phyloP scores from a whole-genome alignment of 2,113 vertebrate genomes.

The Campylomormyrus tamandua region DNA sequence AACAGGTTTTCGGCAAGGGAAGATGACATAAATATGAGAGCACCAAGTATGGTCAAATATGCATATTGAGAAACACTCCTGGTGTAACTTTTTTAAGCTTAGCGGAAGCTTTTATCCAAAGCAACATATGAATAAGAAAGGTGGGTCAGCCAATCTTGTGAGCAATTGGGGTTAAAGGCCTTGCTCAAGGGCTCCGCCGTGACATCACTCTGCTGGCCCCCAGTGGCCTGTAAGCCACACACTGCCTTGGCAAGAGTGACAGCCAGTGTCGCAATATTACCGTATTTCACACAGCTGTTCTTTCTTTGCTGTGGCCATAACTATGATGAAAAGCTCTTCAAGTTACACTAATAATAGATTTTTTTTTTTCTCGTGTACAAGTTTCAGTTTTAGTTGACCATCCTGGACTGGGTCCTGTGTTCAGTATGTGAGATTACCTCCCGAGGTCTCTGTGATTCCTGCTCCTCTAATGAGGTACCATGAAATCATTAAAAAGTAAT shows the following conservation, averaged over 20 bases:
- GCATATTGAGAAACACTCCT: background rate
- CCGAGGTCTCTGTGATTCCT: constrained; percentile 28
- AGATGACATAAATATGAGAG: background rate
- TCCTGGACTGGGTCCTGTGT: constrained; percentile 21
- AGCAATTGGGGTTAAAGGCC: background rate
- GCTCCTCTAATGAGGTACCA: constrained; percentile 39
- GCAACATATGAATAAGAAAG: background rate
- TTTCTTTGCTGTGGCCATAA: background rate
- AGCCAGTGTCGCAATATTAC: background rate
- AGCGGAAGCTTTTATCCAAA: background rate
- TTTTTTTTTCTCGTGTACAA: background rate
- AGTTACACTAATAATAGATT: background rate
- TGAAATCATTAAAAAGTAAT: constrained; percentile 41
- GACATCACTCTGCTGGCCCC: background rate
- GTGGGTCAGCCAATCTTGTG: background rate
- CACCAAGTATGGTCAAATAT: background rate
- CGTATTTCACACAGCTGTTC: background rate
- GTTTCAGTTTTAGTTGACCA: background rate
- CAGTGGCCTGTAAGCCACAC: background rate
- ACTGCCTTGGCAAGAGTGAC: background rate
- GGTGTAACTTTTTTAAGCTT: background rate
- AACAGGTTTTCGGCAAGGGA: background rate
- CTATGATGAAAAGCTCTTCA: background rate
- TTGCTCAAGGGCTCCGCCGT: background rate
- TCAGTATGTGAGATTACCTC: constrained; percentile 39